Percentiles rank a stretch among this genome's conserved stretches.
These are phyloP conservation scores for Hormaphis cornu DNA, from an alignment of 1,140 invertebrate species.

Conservation along the genomic window DNA sequence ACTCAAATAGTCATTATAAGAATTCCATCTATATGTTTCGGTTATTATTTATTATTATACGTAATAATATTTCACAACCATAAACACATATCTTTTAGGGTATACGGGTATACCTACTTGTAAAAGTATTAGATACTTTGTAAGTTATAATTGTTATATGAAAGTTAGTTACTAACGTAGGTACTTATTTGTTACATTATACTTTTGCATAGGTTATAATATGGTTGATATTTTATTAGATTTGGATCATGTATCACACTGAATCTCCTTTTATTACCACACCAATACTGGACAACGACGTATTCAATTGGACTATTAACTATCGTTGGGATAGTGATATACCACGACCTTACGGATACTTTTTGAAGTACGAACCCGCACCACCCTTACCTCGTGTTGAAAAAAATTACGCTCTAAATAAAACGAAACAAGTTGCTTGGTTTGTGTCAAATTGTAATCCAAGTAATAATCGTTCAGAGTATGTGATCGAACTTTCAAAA, in stretches of 20 bases:
- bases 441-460: conserved; percentile 93
- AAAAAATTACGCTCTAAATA: conserved; percentile 74
- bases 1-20: no score
- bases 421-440: conserved; percentile 91
- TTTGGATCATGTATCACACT: conserved; percentile 84
- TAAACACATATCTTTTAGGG: no score
- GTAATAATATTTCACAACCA: no score
- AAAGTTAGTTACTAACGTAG: no score
- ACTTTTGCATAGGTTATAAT: neutral
- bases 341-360: conserved; percentile 90
- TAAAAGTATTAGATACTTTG: no score
- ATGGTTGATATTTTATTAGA: conserved; percentile 43
- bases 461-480: conserved; percentile 73
- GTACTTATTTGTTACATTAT: neutral
- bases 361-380: conserved; percentile 76
- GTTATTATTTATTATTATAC: no score
- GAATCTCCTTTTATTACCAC: conserved; percentile 90
- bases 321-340: conserved; percentile 89
- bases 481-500: conserved; percentile 74
- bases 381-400: conserved; percentile 54
- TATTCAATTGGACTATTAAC: conserved; percentile 92
- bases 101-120: no score
- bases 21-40: no score
- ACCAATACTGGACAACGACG: conserved; percentile 64
- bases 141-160: no score